These are phyloP conservation scores for Neoascia interrupta DNA, from an alignment of 2,888 invertebrate genomes.

Conservation along the genomic window DNA sequence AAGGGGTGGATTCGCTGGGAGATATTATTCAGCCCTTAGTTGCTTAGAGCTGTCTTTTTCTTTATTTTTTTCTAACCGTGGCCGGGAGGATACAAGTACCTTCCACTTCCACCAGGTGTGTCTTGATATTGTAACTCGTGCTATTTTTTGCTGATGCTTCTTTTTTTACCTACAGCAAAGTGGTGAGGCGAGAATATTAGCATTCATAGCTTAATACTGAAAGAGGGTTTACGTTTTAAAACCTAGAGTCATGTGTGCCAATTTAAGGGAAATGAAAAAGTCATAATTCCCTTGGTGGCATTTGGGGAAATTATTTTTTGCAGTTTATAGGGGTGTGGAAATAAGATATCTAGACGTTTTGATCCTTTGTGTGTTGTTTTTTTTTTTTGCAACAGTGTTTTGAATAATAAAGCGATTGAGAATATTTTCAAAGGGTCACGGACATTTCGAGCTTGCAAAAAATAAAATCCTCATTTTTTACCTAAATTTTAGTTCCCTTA, in stretches of 20 bases:
- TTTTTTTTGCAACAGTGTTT: too few species aligned
- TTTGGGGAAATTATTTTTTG: slow-evolving; percentile 49
- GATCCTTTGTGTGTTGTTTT: slow-evolving; percentile 2
- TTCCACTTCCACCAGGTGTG: slow-evolving; percentile 49
- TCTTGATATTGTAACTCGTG: slow-evolving; percentile 1
- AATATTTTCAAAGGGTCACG: too few species aligned
- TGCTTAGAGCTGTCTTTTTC: slow-evolving; percentile 18
- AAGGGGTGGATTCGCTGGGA: not conserved
- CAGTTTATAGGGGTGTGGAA: too few species aligned
- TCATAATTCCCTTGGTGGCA: slow-evolving; percentile 47
- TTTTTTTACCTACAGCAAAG: slow-evolving; percentile 1
- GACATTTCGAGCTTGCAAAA: too few species aligned
- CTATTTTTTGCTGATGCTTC: slow-evolving; percentile 17
- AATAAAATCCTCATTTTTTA: too few species aligned
- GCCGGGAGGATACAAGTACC: slow-evolving; percentile 1
- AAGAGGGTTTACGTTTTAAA: slow-evolving; percentile 7
- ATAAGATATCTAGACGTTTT: too few species aligned
- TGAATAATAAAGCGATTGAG: too few species aligned
- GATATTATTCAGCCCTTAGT: slow-evolving; percentile 39
- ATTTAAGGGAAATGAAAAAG: slow-evolving; percentile 18
- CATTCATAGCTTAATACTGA: slow-evolving; percentile 33
- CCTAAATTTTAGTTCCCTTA: too few species aligned
- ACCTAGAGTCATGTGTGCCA: not conserved
- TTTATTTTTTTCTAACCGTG: not conserved
- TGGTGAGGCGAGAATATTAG: slow-evolving; percentile 36